A percentile compares a stretch with the other conserved stretches of the same genome.
These are phyloP conservation scores for Phodopus roborovskii DNA, from an alignment of 2,113 vertebrate species.

Conservation along the genomic window DNA sequence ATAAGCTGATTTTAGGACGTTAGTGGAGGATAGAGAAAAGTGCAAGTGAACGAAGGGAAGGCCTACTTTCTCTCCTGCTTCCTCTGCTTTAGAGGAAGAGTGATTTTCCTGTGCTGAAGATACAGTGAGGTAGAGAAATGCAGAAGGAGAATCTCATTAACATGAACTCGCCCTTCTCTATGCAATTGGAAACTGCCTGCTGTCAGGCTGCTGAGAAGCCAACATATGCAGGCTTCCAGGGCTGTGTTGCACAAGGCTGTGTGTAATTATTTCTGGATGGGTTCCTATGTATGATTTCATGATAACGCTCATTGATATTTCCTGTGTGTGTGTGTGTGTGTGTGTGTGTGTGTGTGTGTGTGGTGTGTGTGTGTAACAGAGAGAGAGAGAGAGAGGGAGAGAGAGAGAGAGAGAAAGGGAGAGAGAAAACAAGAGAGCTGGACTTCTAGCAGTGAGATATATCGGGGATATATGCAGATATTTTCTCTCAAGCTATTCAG, in stretches of 20 bases:
- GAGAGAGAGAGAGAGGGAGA: no score
- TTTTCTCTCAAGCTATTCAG: constrained; percentile 42
- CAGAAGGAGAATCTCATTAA: constrained; percentile 77
- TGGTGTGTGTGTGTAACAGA: no score
- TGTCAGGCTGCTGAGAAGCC: constrained; percentile 77
- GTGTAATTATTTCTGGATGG: constrained; percentile 73
- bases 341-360: no score
- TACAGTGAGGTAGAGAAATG: constrained; percentile 53
- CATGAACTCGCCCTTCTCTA: constrained; percentile 63
- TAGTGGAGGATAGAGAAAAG: not conserved
- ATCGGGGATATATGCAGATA: not conserved
- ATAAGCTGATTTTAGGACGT: constrained; percentile 52
- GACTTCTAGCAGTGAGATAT: constrained; percentile 36
- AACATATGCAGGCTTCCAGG: constrained; percentile 69
- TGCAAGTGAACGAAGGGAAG: not conserved
- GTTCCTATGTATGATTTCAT: constrained; percentile 48
- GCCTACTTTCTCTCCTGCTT: not conserved
- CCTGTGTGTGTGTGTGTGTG: not conserved
- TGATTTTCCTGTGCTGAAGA: constrained; percentile 53
- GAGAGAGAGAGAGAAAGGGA: no score
- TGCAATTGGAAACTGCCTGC: constrained; percentile 78
- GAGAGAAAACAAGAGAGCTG: constrained; percentile 19
- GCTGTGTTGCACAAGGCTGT: constrained; percentile 60
- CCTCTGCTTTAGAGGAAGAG: not conserved
- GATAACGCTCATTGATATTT: constrained; percentile 58